A percentile compares a stretch with the other conserved stretches of the same genome.
Evolutionary conservation across 53 echinoderm and acorn worm genomes (phyloP).

Genomic region (Apostichopus leukothele): DNA sequence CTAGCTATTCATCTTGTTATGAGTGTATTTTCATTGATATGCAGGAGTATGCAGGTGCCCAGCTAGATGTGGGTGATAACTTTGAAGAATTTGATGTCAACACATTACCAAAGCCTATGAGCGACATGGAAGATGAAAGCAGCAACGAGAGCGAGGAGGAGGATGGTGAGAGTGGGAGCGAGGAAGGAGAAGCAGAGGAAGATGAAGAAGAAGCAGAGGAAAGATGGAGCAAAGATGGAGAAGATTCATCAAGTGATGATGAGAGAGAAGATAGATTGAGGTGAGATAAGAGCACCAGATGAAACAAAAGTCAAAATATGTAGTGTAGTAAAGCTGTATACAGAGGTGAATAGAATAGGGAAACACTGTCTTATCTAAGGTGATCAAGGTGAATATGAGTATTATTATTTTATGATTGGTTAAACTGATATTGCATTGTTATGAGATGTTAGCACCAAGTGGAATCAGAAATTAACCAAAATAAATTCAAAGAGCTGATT

Average conservation of each 20-base stretch:
- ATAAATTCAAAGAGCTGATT: too few relatives aligned
- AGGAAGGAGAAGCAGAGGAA: neutral
- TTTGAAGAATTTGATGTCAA: constrained; percentile 32
- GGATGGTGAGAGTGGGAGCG: neutral
- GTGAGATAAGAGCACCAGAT: neutral
- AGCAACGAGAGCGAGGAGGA: neutral
- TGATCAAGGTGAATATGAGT: too few relatives aligned
- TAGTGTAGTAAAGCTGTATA: too few relatives aligned
- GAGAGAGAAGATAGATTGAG: constrained; percentile 8
- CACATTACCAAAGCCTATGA: constrained; percentile 9
- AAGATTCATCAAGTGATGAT: constrained; percentile 10
- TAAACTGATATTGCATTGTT: too few relatives aligned
- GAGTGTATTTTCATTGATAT: neutral
- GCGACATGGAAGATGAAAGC: constrained; percentile 16
- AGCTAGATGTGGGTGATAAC: constrained; percentile 1
- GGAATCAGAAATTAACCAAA: too few relatives aligned
- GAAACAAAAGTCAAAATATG: too few relatives aligned
- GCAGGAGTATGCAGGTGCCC: neutral
- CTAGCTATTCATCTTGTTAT: too few relatives aligned
- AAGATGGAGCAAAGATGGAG: neutral
- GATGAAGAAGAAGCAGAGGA: constrained; percentile 1
- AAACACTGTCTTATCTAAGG: too few relatives aligned
- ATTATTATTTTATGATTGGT: too few relatives aligned
- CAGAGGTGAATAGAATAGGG: too few relatives aligned
- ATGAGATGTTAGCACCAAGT: too few relatives aligned